Conservation (phyloP, 2,888 invertebrate species). For the Fragum fragum region DNA sequence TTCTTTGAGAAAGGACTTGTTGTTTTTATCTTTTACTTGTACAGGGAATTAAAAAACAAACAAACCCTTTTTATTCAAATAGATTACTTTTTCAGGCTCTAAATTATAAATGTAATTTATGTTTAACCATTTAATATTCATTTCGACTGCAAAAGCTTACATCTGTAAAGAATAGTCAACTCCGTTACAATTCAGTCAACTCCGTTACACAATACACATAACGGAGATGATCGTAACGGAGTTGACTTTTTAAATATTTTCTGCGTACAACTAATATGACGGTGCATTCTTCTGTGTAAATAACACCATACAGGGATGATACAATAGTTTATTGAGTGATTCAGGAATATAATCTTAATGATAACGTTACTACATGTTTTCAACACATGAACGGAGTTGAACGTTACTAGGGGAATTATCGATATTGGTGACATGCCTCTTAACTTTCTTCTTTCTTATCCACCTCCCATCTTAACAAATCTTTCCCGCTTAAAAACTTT, state of each 20-base stretch:
- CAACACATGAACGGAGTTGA: background rate
- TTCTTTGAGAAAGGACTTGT: too few species aligned
- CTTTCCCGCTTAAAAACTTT: slow-evolving; percentile 3
- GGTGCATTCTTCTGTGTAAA: background rate
- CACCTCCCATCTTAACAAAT: background rate
- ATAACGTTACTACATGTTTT: too few species aligned
- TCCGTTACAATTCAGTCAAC: too few species aligned
- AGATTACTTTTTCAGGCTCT: too few species aligned
- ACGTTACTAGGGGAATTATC: background rate
- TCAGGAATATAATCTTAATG: too few species aligned
- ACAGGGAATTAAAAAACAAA: too few species aligned
- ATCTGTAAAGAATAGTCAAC: background rate
- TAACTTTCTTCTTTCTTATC: background rate
- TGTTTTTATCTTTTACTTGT: too few species aligned
- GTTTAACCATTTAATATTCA: background rate
- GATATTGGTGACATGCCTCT: background rate
- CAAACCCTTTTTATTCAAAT: too few species aligned
- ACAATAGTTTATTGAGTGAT: background rate
- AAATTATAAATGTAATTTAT: background rate
- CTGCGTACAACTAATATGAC: background rate
- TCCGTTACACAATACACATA: too few species aligned
- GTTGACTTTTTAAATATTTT: background rate
- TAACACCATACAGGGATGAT: background rate
- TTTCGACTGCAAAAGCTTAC: background rate
- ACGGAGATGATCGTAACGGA: too few species aligned